phyloP scores from a whole-genome alignment of 2,113 vertebrate species.

The Brachyhypopomus gauderio region DNA sequence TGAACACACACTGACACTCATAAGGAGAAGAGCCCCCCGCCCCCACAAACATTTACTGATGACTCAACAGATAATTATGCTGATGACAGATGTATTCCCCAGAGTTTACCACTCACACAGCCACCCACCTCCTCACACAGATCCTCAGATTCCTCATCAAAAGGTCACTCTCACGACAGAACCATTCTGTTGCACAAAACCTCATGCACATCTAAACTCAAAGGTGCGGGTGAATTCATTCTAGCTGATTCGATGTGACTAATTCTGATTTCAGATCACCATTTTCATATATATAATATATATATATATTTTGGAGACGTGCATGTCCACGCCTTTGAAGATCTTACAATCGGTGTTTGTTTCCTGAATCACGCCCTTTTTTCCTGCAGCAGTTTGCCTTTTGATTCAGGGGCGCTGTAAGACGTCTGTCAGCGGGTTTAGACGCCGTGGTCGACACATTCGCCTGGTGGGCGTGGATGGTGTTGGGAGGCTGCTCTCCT shows the following conservation, averaged over 20 bases:
- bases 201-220: neutral
- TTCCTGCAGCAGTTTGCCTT: no score
- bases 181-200: neutral
- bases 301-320: no score
- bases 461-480: no score
- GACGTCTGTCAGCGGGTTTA: no score
- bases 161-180: slow-evolving; percentile 33
- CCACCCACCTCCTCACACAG: neutral
- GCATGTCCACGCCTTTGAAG: no score
- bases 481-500: no score
- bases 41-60: slow-evolving; percentile 48
- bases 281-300: no score
- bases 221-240: neutral
- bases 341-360: no score
- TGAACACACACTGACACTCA: neutral
- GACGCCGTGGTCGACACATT: no score
- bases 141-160: slow-evolving; percentile 8
- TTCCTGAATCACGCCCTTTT: no score
- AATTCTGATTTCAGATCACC: neutral
- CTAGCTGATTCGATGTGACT: neutral
- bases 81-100: slow-evolving; percentile 52
- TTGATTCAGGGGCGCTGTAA: no score
- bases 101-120: slow-evolving; percentile 19
- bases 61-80: slow-evolving; percentile 48
- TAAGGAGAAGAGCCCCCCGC: slow-evolving; percentile 45